Percentiles rank a stretch among this genome's conserved stretches.
Evolutionary conservation across 2,888 invertebrate species (phyloP).

Genomic region (Lumbricus terrestris): DNA sequence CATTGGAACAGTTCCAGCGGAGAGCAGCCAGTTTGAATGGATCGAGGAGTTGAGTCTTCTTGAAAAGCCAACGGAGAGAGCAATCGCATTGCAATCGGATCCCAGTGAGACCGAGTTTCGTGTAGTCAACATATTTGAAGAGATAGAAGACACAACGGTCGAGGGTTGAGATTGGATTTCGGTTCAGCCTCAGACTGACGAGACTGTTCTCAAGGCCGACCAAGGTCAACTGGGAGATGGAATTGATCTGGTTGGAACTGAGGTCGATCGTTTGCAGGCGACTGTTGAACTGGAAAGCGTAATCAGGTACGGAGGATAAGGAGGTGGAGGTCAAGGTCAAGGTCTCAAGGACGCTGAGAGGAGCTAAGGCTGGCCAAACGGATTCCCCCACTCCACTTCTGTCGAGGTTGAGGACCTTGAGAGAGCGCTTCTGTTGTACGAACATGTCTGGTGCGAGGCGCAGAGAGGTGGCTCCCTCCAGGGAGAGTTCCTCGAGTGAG

Average conservation of each 20-base stretch:
- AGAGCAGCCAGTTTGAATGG: background rate
- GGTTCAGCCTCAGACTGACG: background rate
- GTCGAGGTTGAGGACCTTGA: background rate
- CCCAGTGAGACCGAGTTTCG: background rate
- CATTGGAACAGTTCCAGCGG: background rate
- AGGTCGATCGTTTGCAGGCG: constrained; percentile 5
- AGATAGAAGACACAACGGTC: background rate
- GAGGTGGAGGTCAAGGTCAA: background rate
- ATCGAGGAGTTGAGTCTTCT: background rate
- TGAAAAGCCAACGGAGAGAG: background rate
- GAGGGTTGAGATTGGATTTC: background rate
- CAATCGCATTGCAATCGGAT: background rate
- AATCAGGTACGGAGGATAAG: background rate
- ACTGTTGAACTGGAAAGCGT: background rate
- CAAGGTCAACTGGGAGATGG: background rate
- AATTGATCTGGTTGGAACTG: background rate
- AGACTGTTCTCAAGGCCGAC: background rate
- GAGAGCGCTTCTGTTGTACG: background rate
- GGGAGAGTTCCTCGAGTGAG: background rate
- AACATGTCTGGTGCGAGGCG: background rate
- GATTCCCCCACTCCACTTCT: background rate
- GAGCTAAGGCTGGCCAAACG: background rate
- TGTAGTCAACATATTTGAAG: background rate
- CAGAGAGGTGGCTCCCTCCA: background rate
- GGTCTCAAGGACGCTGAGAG: background rate